Percentiles rank a stretch among this genome's conserved stretches.
Conservation (phyloP, 2,113 vertebrate genomes). For the Psophia crepitans region DNA sequence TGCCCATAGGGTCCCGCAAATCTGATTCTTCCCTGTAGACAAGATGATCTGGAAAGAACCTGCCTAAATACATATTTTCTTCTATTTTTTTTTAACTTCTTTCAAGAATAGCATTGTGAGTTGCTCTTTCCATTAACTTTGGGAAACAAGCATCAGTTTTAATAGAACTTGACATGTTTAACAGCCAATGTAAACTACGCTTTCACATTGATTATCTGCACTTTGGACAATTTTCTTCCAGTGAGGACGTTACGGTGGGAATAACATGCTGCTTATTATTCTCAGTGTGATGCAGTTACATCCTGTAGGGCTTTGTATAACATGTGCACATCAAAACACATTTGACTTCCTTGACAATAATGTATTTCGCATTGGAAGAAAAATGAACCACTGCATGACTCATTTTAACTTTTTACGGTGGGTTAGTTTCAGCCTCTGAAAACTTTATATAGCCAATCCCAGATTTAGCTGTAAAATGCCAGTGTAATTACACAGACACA, state of each 20-base stretch:
- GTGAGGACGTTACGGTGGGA: neutral
- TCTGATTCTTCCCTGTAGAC: neutral
- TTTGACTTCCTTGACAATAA: neutral
- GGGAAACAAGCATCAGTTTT: conserved; percentile 14
- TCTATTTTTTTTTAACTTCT: neutral
- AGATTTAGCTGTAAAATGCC: neutral
- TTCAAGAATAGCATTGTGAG: neutral
- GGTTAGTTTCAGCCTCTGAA: neutral
- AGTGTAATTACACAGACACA: no score
- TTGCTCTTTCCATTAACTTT: neutral
- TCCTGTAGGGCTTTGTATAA: neutral
- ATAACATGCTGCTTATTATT: neutral
- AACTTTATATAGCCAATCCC: neutral
- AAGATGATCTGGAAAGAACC: neutral
- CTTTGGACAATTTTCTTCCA: conserved; percentile 42
- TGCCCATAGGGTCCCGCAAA: neutral
- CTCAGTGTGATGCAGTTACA: neutral
- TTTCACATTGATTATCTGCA: conserved; percentile 36
- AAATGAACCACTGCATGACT: neutral
- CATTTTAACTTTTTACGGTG: neutral
- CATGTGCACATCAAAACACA: neutral
- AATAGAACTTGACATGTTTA: conserved; percentile 26
- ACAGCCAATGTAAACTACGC: neutral
- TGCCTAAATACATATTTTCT: neutral
- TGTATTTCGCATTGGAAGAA: neutral